Evolutionary conservation across 2,888 invertebrate species (phyloP), one percentile per base, ranked within the genome.

Genomic region (Hemistola chrysoprasaria): DNA sequence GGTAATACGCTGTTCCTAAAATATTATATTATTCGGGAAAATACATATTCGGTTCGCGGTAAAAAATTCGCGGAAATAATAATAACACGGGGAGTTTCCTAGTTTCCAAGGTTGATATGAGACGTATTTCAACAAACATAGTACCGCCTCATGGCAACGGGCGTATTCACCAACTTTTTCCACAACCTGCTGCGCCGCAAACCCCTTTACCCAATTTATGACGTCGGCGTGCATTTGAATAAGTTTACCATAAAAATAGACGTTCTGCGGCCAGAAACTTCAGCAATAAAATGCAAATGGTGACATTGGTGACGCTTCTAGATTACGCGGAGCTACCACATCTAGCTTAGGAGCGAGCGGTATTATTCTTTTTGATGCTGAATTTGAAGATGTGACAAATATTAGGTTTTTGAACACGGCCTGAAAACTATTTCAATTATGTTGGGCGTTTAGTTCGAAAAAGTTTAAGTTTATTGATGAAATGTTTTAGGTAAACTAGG

Each of bases 231-330:
- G 79, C 78, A 84, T 86, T 85, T 84, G 84, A 87, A 87, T 87
- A 86, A 84, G 76, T 80, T 86, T 81, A 77, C 73, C 81, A 81
- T 84, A 86, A 86, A 87, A 87, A 86, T 85, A 81, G 80, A 81
- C 83, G 68, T 78, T 71, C 65, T 72, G 80, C 59, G 81, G 75
- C 75, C 72, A 76, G 72, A 75, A 85, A 87, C 78, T 87, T 87
- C 74, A 56, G 76, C 76, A 87, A 87, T 87, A 87, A 87, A 87
- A 87, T 86, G 87, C 84, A 86, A 87, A 87, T 87, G 84, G 75
- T 71, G 77, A 71, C 74, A 75, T 74, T 72, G 69, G 76, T 71
- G 71, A 63, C 60, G 64, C 65, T 66, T 60, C 66, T 66, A 67
- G 65, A 71, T 68, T 68, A 67, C 54, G 53, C 16, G 34, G 20